Conservation (phyloP, 2,888 invertebrate species). For the Caenorhabditis afra region DNA sequence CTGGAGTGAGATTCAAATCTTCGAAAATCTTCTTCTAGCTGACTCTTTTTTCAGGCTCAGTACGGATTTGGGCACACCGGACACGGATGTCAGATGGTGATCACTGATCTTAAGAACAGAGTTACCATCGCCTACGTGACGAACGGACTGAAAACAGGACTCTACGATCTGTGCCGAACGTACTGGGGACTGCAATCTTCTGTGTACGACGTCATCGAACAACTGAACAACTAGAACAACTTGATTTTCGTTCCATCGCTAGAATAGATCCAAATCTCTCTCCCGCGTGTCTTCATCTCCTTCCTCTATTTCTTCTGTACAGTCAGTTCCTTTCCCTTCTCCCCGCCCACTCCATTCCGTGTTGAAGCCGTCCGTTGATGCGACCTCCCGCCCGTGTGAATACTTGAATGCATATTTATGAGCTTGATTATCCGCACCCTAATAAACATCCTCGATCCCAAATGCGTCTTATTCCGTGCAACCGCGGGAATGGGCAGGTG, state of each 20-base stretch:
- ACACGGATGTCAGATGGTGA: conserved; percentile 71
- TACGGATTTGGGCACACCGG: conserved; percentile 71
- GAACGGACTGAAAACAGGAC: conserved; percentile 70
- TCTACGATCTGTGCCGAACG: conserved; percentile 66
- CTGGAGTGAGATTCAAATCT: conserved; percentile 54
- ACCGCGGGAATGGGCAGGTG: conserved; percentile 21
- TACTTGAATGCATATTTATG: conserved; percentile 54
- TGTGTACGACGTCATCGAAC: conserved; percentile 65
- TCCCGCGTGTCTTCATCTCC: conserved; percentile 18
- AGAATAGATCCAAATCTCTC: conserved; percentile 1
- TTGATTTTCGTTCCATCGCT: conserved; percentile 4
- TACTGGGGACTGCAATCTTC: conserved; percentile 62
- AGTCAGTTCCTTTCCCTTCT: conserved; percentile 8
- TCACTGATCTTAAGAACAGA: conserved; percentile 65
- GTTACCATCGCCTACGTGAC: conserved; percentile 68
- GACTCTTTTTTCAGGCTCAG: conserved; percentile 51
- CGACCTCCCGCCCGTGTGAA: conserved; percentile 24
- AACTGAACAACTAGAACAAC: conserved; percentile 29
- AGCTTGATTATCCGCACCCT: conserved; percentile 38
- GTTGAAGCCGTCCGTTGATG: conserved; percentile 20
- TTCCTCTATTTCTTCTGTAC: conserved; percentile 17
- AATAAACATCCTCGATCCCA: conserved; percentile 29
- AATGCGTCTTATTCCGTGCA: not conserved
- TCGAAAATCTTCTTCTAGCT: not conserved
- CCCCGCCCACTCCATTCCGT: conserved; percentile 11